Evolutionary conservation across 2,888 invertebrate species (phyloP).

Genomic region (Patella pellucida): DNA sequence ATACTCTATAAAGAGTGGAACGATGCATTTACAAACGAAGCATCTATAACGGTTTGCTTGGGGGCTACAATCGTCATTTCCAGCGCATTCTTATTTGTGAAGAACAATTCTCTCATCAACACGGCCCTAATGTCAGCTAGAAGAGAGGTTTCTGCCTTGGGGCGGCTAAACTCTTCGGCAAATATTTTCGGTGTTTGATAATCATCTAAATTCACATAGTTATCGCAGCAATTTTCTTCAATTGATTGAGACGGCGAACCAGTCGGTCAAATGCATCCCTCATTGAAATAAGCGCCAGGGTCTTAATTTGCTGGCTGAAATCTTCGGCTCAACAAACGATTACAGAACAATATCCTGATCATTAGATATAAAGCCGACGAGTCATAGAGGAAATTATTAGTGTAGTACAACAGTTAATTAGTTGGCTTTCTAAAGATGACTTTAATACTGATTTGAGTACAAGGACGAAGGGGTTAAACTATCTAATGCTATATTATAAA

Average conservation of each 20-base stretch:
- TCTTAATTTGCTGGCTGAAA: conserved; percentile 1
- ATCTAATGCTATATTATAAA: too few species aligned
- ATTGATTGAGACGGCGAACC: conserved; percentile 16
- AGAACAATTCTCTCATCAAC: conserved; percentile 17
- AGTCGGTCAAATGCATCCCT: conserved; percentile 3
- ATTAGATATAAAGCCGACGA: too few species aligned
- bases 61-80: conserved; percentile 9
- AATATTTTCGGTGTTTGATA: conserved; percentile 30
- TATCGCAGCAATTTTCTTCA: conserved; percentile 26
- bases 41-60: conserved; percentile 19
- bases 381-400: too few species aligned
- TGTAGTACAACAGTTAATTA: too few species aligned
- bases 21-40: conserved; percentile 18
- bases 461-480: too few species aligned
- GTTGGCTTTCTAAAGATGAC: too few species aligned
- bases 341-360: background rate
- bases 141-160: conserved; percentile 13
- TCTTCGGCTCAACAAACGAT: background rate
- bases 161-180: conserved; percentile 24
- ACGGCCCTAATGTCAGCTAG: conserved; percentile 12
- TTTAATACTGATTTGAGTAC: too few species aligned
- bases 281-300: background rate
- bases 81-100: conserved; percentile 2
- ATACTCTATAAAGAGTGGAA: conserved; percentile 19
- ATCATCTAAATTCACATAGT: conserved; percentile 28